phyloP scores from a whole-genome alignment of 2,888 invertebrate species.

The Cephus rjabovi region DNA sequence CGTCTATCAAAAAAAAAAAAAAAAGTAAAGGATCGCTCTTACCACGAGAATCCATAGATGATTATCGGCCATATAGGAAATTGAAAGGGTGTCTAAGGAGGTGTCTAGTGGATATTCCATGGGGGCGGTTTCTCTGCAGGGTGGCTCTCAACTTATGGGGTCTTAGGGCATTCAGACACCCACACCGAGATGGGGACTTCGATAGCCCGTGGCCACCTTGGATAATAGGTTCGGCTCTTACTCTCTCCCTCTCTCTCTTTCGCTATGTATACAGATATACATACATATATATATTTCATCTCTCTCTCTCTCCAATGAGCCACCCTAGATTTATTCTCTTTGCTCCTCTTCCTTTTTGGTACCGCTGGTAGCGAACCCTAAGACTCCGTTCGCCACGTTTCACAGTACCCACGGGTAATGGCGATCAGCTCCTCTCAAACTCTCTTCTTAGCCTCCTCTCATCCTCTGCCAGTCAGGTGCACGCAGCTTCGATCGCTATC shows the following conservation, averaged over 20 bases:
- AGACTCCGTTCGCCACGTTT: not conserved
- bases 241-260: not conserved
- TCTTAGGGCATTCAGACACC: slow-evolving; percentile 53
- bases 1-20: not conserved
- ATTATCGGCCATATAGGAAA: slow-evolving; percentile 63
- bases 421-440: slow-evolving; percentile 11
- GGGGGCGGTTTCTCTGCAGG: slow-evolving; percentile 54
- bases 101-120: slow-evolving; percentile 54
- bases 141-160: slow-evolving; percentile 49
- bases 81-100: slow-evolving; percentile 65
- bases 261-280: not conserved
- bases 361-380: not conserved
- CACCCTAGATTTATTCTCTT: slow-evolving; percentile 8
- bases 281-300: slow-evolving; percentile 1
- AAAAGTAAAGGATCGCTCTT: not conserved
- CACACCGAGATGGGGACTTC: slow-evolving; percentile 52
- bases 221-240: slow-evolving; percentile 45
- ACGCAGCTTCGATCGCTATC: slow-evolving; percentile 52
- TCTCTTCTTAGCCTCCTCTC: slow-evolving; percentile 17
- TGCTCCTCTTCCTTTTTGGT: slow-evolving; percentile 7
- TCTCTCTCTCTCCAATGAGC: slow-evolving; percentile 1
- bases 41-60: slow-evolving; percentile 41
- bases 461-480: slow-evolving; percentile 43
- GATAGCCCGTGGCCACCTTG: slow-evolving; percentile 52
- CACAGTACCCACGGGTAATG: slow-evolving; percentile 1